A percentile compares a stretch with the other conserved stretches of the same genome.
phyloP scores from a whole-genome alignment of 2,797 vertebrate genomes.

The Myotis planiceps region DNA sequence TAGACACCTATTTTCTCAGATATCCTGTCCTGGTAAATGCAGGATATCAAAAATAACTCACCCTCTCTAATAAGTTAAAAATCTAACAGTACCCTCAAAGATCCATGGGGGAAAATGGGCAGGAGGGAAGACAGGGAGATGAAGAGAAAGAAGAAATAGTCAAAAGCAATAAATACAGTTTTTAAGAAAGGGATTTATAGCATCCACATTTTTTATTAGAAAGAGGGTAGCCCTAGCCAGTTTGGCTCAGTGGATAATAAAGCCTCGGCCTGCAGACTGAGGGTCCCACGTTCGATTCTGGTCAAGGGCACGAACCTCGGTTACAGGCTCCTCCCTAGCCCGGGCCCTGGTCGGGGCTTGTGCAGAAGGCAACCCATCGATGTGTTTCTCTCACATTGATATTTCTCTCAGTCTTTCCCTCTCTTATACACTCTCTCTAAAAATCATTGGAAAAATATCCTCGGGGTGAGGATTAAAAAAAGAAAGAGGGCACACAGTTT shows the following conservation, averaged over 20 bases:
- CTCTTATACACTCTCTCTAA: no score
- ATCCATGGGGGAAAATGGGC: slow-evolving; percentile 8
- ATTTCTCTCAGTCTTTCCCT: no score
- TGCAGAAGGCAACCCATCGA: no score
- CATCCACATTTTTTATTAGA: slow-evolving; percentile 14
- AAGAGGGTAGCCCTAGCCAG: neutral
- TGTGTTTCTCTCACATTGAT: no score
- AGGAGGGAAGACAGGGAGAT: neutral
- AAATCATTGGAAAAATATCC: no score
- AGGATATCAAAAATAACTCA: slow-evolving; percentile 46
- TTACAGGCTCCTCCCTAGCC: no score
- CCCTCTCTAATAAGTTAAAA: slow-evolving; percentile 53
- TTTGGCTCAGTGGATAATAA: no score
- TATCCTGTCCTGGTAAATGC: neutral
- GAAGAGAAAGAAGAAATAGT: neutral
- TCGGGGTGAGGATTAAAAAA: no score
- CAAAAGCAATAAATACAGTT: slow-evolving; percentile 39
- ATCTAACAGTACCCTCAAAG: neutral
- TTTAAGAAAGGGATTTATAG: slow-evolving; percentile 7
- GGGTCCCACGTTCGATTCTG: no score
- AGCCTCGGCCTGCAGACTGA: no score
- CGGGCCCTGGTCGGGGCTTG: no score
- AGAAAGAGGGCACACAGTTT: neutral
- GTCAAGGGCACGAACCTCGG: no score
- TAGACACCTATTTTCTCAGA: slow-evolving; percentile 26